A percentile compares a stretch with the other conserved stretches of the same genome.
phyloP scores from a whole-genome alignment of 1,140 invertebrate species.

The Drosophila arawakana region DNA sequence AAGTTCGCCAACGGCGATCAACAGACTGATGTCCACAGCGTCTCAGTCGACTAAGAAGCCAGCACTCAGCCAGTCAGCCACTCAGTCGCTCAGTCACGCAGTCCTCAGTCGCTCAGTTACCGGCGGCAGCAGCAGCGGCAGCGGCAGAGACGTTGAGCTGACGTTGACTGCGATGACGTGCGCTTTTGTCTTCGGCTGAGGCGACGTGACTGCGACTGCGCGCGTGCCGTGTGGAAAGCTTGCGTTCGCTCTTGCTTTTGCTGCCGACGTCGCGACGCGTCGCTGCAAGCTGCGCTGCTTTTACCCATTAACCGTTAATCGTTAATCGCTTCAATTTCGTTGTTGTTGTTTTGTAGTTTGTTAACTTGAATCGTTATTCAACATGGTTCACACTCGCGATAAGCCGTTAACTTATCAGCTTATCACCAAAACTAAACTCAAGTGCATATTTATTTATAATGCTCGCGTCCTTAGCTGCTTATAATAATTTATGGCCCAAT shows the following conservation, averaged over 20 bases:
- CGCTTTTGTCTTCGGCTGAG: constrained; percentile 44
- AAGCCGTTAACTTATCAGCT: constrained; percentile 27
- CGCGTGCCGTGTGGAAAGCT: constrained; percentile 52
- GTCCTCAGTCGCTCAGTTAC: neutral
- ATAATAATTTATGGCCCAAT: constrained; percentile 24
- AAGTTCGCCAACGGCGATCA: constrained; percentile 74
- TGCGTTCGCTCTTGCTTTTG: too few relatives aligned
- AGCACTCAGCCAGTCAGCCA: neutral
- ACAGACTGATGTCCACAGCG: constrained; percentile 66
- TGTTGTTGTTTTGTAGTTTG: neutral
- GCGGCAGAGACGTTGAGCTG: neutral
- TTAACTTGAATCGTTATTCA: constrained; percentile 6
- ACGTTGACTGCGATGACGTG: neutral
- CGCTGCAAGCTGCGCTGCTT: neutral
- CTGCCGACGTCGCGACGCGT: neutral
- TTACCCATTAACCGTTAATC: constrained; percentile 6
- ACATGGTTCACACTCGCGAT: neutral
- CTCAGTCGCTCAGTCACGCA: neutral
- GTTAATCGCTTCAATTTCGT: neutral
- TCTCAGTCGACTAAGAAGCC: constrained; percentile 40
- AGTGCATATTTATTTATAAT: constrained; percentile 36
- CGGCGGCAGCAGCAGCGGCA: neutral
- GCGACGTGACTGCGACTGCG: constrained; percentile 60
- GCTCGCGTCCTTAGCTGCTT: constrained; percentile 31
- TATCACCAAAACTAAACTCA: constrained; percentile 16